A percentile compares a stretch with the other conserved stretches of the same genome.
Conservation (phyloP, 2,888 invertebrate species). For the Lysandra bellargus region DNA sequence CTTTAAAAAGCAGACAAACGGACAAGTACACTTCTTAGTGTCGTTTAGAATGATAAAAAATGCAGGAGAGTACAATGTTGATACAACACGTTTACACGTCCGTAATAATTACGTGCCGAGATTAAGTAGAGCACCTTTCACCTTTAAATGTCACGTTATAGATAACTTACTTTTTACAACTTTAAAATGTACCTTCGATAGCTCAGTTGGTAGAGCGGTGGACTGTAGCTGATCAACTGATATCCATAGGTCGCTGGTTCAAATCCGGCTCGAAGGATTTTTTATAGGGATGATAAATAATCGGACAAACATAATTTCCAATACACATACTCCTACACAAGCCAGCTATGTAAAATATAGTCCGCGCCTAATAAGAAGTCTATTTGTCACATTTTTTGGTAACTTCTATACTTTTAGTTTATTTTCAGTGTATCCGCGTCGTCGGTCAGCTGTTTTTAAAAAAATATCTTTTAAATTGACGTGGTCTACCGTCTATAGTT, state of each 20-base stretch:
- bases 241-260: conserved; percentile 85
- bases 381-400: neutral
- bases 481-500: too few species aligned
- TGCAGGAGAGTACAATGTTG: neutral
- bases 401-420: neutral
- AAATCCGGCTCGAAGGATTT: conserved; percentile 84
- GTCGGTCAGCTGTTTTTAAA: too few species aligned
- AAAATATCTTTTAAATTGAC: too few species aligned
- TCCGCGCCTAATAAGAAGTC: neutral
- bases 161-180: neutral
- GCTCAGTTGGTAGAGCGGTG: conserved; percentile 82
- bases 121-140: conserved; percentile 23
- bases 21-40: too few species aligned
- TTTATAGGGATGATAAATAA: conserved; percentile 36
- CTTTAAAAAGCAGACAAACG: too few species aligned
- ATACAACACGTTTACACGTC: neutral
- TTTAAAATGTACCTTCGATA: conserved; percentile 65
- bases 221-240: conserved; percentile 64
- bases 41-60: too few species aligned
- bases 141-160: neutral
- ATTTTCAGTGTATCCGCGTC: too few species aligned
- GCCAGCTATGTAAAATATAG: neutral
- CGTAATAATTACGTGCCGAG: neutral
- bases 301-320: neutral
- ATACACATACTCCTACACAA: too few species aligned